Evolutionary conservation across 2,888 invertebrate species (phyloP).

Genomic region (Conistra vaccinii): DNA sequence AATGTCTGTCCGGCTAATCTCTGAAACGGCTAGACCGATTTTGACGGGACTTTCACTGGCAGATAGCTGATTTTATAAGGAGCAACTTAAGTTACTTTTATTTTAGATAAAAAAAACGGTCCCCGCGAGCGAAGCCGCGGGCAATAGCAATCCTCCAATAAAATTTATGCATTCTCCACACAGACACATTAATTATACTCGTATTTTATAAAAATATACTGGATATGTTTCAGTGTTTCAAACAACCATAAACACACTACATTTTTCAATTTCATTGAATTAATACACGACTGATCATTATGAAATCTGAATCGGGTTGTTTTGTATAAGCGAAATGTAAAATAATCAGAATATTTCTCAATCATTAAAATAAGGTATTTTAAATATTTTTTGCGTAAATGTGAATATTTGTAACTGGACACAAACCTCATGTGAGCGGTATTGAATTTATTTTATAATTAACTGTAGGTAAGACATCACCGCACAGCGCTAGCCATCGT

Average conservation of each 20-base stretch:
- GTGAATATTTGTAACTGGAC: background rate
- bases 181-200: background rate
- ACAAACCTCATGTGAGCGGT: background rate
- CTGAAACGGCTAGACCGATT: too few species aligned
- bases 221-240: background rate
- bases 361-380: background rate
- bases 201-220: too few species aligned
- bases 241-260: background rate
- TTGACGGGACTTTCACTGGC: too few species aligned
- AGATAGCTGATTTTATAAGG: too few species aligned
- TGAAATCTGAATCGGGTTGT: background rate
- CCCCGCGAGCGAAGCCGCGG: too few species aligned
- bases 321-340: background rate
- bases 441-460: constrained; percentile 16
- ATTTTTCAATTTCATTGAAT: constrained; percentile 1
- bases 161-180: background rate
- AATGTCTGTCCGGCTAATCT: too few species aligned
- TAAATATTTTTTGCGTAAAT: background rate
- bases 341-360: background rate
- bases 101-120: too few species aligned
- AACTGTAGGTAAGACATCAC: background rate
- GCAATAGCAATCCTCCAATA: background rate
- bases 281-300: constrained; percentile 2
- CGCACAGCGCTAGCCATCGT: background rate
- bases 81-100: too few species aligned